These are phyloP conservation scores for Chrysina gloriosa DNA, from an alignment of 2,888 invertebrate genomes.

Conservation along the genomic window DNA sequence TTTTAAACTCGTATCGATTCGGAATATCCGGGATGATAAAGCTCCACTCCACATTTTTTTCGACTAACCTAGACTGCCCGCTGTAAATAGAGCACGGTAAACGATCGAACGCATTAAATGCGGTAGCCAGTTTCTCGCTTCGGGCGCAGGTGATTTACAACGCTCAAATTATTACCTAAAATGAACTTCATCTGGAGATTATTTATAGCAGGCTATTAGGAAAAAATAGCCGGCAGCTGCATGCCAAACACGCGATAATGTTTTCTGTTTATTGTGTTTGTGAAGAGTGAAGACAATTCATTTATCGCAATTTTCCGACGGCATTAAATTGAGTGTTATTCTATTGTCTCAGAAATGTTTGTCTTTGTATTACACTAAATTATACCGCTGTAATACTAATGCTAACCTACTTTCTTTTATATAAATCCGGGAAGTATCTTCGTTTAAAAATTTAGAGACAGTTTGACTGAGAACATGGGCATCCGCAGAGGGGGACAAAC, in stretches of 20 bases:
- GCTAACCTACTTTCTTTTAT: no score
- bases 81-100: constrained; percentile 41
- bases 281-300: no score
- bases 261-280: constrained; percentile 5
- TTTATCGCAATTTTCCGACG: no score
- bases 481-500: no score
- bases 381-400: no score
- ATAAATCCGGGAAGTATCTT: no score
- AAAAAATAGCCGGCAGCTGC: constrained; percentile 42
- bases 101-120: constrained; percentile 22
- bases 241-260: constrained; percentile 42
- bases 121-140: constrained; percentile 43
- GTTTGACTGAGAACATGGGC: no score
- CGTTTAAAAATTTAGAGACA: no score
- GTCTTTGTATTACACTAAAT: no score
- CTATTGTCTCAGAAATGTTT: no score
- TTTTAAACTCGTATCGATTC: neutral
- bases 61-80: constrained; percentile 21
- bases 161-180: constrained; percentile 58
- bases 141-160: constrained; percentile 55
- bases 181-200: constrained; percentile 56
- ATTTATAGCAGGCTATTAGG: constrained; percentile 54
- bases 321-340: no score
- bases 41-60: constrained; percentile 20
- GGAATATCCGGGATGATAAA: constrained; percentile 14